Conservation (phyloP, 2,888 invertebrate species). For the Lasioglossum vierecki region DNA sequence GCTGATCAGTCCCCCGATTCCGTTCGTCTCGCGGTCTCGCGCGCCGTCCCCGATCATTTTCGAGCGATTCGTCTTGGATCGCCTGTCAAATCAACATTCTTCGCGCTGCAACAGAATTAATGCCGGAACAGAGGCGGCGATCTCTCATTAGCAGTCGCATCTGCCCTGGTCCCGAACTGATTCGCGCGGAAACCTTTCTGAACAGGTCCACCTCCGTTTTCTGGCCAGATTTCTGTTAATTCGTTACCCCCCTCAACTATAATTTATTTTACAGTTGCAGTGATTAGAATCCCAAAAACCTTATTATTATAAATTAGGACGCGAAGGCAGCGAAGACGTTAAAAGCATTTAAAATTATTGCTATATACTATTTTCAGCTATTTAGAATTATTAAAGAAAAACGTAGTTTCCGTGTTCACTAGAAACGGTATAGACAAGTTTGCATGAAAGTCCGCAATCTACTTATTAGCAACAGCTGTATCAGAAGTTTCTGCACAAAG, state of each 20-base stretch:
- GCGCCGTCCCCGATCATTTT: constrained; percentile 55
- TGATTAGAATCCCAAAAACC: too few species aligned
- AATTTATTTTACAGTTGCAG: too few species aligned
- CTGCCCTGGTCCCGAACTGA: neutral
- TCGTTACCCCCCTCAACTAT: neutral
- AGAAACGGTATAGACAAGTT: neutral
- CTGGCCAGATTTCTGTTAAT: neutral
- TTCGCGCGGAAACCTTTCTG: neutral
- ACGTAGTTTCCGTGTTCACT: neutral
- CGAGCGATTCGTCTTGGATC: constrained; percentile 60
- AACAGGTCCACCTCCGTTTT: neutral
- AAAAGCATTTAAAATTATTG: neutral
- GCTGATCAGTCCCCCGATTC: constrained; percentile 62
- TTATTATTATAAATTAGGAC: too few species aligned
- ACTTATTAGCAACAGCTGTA: neutral
- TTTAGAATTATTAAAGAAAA: neutral
- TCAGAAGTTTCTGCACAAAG: neutral
- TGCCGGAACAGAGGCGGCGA: neutral
- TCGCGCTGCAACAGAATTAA: constrained; percentile 38
- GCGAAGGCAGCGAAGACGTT: too few species aligned
- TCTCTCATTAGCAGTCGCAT: constrained; percentile 6
- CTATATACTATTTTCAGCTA: neutral
- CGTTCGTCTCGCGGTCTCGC: constrained; percentile 3
- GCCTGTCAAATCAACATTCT: constrained; percentile 62
- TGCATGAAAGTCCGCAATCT: neutral